Conservation (phyloP, 2,888 invertebrate genomes). For the Drosophila mercatorum region DNA sequence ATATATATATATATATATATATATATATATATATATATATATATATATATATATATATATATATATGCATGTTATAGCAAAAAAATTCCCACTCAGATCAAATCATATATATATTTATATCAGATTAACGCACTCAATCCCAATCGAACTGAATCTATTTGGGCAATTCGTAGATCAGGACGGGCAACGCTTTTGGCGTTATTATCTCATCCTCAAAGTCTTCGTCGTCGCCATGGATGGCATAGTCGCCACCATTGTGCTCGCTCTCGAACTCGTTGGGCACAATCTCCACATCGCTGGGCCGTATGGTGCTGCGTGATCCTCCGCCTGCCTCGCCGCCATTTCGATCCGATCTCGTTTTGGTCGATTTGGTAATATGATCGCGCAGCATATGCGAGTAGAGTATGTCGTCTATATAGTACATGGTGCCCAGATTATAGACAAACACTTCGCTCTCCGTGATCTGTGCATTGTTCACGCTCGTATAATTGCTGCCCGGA, state of each 20-base stretch:
- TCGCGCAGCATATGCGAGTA: slow-evolving; percentile 85
- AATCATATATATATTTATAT: slow-evolving; percentile 6
- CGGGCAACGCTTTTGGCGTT: slow-evolving; percentile 85
- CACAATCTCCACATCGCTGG: slow-evolving; percentile 84
- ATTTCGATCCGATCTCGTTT: slow-evolving; percentile 74
- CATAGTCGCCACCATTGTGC: slow-evolving; percentile 81
- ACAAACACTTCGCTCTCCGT: slow-evolving; percentile 88
- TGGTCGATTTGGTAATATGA: slow-evolving; percentile 75
- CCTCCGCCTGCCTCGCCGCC: slow-evolving; percentile 66
- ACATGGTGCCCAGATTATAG: slow-evolving; percentile 88
- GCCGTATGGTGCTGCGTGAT: slow-evolving; percentile 70
- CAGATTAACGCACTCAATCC: slow-evolving; percentile 1
- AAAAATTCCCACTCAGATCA: slow-evolving; percentile 40
- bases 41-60: no score
- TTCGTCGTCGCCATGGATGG: slow-evolving; percentile 83
- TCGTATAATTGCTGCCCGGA: slow-evolving; percentile 84
- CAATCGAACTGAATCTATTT: slow-evolving; percentile 66
- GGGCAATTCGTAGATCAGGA: slow-evolving; percentile 83
- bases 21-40: no score
- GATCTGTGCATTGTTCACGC: slow-evolving; percentile 86
- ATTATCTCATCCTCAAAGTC: slow-evolving; percentile 84
- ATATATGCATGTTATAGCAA: background rate
- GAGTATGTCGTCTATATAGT: slow-evolving; percentile 87
- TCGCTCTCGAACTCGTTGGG: slow-evolving; percentile 84
- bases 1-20: no score